These are phyloP conservation scores for Hippocampus mohnikei DNA, from an alignment of 2,113 vertebrate species.

Conservation along the genomic window DNA sequence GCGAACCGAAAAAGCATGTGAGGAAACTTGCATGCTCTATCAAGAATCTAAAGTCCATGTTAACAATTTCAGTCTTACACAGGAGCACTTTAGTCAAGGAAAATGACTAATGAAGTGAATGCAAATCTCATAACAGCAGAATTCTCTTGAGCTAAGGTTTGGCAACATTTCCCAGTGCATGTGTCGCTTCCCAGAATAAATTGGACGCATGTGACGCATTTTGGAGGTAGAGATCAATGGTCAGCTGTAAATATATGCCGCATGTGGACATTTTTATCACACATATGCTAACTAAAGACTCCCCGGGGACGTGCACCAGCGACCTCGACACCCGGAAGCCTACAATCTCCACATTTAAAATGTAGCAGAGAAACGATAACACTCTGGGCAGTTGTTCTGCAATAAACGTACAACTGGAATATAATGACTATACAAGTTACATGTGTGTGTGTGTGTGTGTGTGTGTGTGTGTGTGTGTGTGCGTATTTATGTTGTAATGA, in stretches of 20 bases:
- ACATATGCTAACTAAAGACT: neutral
- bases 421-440: neutral
- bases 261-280: neutral
- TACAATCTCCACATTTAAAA: neutral
- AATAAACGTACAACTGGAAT: neutral
- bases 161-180: neutral
- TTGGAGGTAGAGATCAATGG: neutral
- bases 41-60: no score
- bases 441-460: no score
- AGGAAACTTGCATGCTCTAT: no score
- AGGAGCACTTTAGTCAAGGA: neutral
- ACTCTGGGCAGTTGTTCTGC: neutral
- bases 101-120: neutral
- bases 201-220: neutral
- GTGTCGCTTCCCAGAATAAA: neutral
- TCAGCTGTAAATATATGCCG: neutral
- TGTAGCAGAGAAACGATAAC: neutral
- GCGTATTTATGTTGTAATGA: neutral
- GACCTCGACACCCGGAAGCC: neutral
- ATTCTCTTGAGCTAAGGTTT: neutral
- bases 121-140: neutral
- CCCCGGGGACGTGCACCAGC: neutral
- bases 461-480: no score
- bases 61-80: neutral
- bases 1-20: no score